Evolutionary conservation across 2,113 vertebrate genomes (phyloP), one percentile per base, ranked within the genome.

Genomic region (Leiothrix lutea): DNA sequence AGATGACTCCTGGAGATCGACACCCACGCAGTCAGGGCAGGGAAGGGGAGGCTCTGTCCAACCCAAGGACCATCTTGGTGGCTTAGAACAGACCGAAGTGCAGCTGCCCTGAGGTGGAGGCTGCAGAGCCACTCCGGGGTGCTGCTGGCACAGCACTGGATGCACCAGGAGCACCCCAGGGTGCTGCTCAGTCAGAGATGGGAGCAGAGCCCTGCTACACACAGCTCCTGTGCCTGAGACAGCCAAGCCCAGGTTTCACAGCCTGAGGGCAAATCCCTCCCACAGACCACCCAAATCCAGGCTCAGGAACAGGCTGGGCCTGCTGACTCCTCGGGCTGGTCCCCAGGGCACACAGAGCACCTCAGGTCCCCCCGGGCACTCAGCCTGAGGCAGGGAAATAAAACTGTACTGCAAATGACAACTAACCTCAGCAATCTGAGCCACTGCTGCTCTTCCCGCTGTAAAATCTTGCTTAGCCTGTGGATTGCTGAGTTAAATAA

Each of bases 401-500:
- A 81, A 91, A 56, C 65, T 45, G 25, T 0, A 1, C 65, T 71
- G 67, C 65, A 60, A 78, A 82, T 8, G 36, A 79, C 36, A 82
- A 44, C 42, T 40, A 7, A 70, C 40, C 67, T 87, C 89, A 87
- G 93, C 94, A 79, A 31, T 82, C 25, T 64, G n/a, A 91, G 83
- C 40, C 0, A 1, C 51, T 44, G 86, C 72, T 91, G 83, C 61
- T 92, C 61, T 57, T 54, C 57, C 35, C 45, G 4, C 57, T n/a
- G 66, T 42, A 65, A 87, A 84, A 81, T 79, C 65, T 82, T 85
- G 80, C 94, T 95, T 69, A 91, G 57, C 61, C 1, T 8, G 84
- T 28, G 4, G 73, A 74, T 70, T 81, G 81, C 53, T 22, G 83
- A 86, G 83, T 84, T 88, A 90, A 93, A 86, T 61, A 82, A 79